Evolutionary conservation across 2,888 invertebrate genomes (phyloP), one percentile per base, ranked within the genome.

Genomic region (Zelleria hepariella): DNA sequence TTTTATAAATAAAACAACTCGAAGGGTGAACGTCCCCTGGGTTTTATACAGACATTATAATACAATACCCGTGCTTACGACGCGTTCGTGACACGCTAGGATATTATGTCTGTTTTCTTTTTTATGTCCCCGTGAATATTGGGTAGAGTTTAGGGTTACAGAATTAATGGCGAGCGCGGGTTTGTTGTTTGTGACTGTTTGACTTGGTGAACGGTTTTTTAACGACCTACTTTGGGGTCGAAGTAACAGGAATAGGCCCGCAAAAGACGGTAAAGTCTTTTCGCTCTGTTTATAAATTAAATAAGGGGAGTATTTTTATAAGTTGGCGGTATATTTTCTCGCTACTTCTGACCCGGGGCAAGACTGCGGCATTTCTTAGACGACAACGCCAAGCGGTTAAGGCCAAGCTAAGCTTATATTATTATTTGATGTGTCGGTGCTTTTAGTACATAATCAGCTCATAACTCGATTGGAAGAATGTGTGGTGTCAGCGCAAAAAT

Each of bases 1-100:
- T 74, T 68, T 73, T 70, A 73, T 77, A 77, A 75, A 73, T 74
- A 73, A 75, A 73, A 58, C 58, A 24, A 42, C 42, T 52, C 23
- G 10, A 42, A 53, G 24, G 58, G 58, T 24, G 32, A 47, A 56
- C 55, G 48, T 58, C 51, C 51, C 58, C 27, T 21, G 27, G 49
- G 58, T 24, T 49, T 58, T 58, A 58, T 58, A 51, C 51, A 51
- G 58, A 51, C 58, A 58, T 58, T 58, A 58, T 58, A 51, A 58
- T 58, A 58, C 49, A 20, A 58, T 58, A 26, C 27, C 18, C 48
- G 42, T 32, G 48, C 21, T 57, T 47, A 48, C 57, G 47, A 57
- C 57, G 18, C 57, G 56, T 56, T 57, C 57, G 24, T 57, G 57
- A 24, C 57, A 57, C n/a, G 55, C 47, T 10, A 15, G 48, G 7